These are phyloP conservation scores for Archocentrus centrarchus DNA, from an alignment of 2,113 vertebrate genomes.

Conservation along the genomic window DNA sequence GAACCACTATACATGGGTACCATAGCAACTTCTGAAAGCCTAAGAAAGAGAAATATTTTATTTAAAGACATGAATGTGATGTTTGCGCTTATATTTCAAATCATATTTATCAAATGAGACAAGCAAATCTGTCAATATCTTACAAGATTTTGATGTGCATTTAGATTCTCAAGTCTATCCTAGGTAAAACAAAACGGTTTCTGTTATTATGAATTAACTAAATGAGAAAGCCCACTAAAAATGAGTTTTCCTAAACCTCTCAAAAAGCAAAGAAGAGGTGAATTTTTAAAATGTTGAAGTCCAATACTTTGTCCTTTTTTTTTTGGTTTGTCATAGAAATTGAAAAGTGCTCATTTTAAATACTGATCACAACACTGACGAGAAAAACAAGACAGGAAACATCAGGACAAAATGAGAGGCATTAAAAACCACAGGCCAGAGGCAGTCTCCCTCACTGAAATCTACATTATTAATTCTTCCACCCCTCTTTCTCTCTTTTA, in stretches of 20 bases:
- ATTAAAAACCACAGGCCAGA: neutral
- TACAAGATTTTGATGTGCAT: no score
- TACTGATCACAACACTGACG: neutral
- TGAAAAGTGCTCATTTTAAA: neutral
- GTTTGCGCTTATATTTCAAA: neutral
- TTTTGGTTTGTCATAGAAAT: neutral
- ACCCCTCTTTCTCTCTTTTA: neutral
- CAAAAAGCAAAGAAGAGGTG: neutral
- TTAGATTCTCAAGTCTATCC: neutral
- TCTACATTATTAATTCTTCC: neutral
- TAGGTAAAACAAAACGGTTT: neutral
- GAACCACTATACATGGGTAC: slow-evolving; percentile 2
- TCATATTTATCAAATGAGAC: neutral
- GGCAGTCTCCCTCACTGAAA: neutral
- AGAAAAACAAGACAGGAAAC: neutral
- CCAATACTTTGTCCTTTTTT: neutral
- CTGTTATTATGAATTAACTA: neutral
- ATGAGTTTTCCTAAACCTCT: neutral
- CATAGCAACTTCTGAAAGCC: slow-evolving; percentile 24
- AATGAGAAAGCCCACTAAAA: neutral
- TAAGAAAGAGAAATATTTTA: neutral
- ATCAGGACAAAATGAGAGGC: neutral
- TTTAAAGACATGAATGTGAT: neutral
- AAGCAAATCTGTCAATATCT: neutral
- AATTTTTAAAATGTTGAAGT: neutral